phyloP scores from a whole-genome alignment of 2,888 invertebrate genomes.

The Lutraria lutraria region DNA sequence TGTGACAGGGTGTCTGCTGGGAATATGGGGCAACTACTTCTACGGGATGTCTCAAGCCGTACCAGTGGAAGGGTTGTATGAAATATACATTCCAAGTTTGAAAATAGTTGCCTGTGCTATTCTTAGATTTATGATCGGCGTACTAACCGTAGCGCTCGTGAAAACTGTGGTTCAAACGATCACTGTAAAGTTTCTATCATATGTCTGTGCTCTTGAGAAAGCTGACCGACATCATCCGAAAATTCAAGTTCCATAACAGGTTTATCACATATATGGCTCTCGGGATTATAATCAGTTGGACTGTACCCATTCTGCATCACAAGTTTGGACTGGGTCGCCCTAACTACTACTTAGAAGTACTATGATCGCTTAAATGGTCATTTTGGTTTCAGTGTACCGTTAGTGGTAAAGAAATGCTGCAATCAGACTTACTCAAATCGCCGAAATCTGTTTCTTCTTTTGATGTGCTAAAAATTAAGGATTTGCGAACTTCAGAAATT shows the following conservation, averaged over 20 bases:
- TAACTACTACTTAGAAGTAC: constrained; percentile 74
- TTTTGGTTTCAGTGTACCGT: not conserved
- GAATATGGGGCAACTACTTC: constrained; percentile 78
- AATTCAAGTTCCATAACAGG: constrained; percentile 76
- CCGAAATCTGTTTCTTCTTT: not conserved
- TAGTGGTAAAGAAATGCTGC: not conserved
- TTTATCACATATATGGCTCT: constrained; percentile 77
- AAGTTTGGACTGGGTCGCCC: constrained; percentile 77
- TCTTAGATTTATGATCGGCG: constrained; percentile 76
- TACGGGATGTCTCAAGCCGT: constrained; percentile 72
- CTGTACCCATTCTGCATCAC: constrained; percentile 74
- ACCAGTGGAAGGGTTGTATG: constrained; percentile 52
- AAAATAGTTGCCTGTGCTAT: constrained; percentile 71
- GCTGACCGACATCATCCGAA: constrained; percentile 77
- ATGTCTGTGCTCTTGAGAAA: constrained; percentile 73
- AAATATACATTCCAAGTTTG: constrained; percentile 71
- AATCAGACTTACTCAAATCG: not conserved
- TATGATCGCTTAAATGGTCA: constrained; percentile 44
- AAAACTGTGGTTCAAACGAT: constrained; percentile 69
- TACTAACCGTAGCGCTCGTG: constrained; percentile 65
- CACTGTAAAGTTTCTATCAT: constrained; percentile 74
- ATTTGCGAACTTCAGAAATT: not conserved
- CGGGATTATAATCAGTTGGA: constrained; percentile 73
- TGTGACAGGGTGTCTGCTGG: constrained; percentile 71
- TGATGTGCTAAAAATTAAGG: not conserved